Evolutionary conservation across 2,797 vertebrate species (phyloP).

Genomic region (Bradypodion pumilum): DNA sequence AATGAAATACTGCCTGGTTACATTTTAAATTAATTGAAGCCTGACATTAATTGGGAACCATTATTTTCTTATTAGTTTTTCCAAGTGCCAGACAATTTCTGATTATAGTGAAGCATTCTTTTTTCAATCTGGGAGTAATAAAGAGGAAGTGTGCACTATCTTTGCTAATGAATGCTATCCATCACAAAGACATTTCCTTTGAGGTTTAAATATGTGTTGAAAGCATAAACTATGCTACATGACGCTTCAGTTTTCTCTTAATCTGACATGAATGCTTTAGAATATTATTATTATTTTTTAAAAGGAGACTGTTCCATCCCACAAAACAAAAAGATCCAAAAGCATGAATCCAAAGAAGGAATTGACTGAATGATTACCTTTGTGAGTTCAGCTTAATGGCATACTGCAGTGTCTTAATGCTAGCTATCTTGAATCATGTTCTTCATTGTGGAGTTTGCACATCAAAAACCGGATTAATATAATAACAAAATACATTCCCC

Average conservation of each 20-base stretch:
- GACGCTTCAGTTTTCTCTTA: background rate
- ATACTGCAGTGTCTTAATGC: background rate
- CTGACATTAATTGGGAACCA: conserved; percentile 45
- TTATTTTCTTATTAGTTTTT: conserved; percentile 43
- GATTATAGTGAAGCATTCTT: conserved; percentile 19
- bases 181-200: conserved; percentile 32
- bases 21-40: conserved; percentile 26
- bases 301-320: background rate
- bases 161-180: conserved; percentile 43
- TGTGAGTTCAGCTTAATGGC: background rate
- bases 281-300: conserved; percentile 13
- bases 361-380: background rate
- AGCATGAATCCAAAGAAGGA: background rate
- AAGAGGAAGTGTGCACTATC: background rate
- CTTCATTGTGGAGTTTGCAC: background rate
- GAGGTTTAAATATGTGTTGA: conserved; percentile 27
- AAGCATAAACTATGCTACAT: background rate
- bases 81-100: conserved; percentile 24
- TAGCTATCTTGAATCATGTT: background rate
- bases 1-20: background rate
- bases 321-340: background rate
- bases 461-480: background rate
- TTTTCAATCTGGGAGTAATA: conserved; percentile 40
- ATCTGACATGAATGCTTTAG: background rate
- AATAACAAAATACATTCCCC: background rate